phyloP scores from a whole-genome alignment of 1,140 invertebrate species.

The Sesamia nonagrioides region DNA sequence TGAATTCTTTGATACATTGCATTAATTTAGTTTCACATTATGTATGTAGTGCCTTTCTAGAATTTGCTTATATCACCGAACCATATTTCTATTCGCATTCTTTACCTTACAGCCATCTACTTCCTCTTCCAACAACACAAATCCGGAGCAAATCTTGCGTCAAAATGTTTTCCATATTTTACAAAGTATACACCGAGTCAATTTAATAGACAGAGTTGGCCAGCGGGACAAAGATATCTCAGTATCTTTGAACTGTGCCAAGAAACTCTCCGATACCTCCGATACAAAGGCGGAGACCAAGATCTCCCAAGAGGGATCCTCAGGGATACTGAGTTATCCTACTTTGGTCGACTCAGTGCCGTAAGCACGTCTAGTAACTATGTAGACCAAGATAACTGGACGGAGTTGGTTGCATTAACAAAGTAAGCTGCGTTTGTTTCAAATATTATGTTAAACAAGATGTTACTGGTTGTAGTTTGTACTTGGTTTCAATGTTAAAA shows the following conservation, averaged over 20 bases:
- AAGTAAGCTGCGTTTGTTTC: conserved; percentile 20
- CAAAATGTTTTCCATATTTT: conserved; percentile 42
- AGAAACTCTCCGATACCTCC: conserved; percentile 36
- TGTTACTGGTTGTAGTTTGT: not conserved
- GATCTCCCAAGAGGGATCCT: conserved; percentile 20
- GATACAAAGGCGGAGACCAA: conserved; percentile 27
- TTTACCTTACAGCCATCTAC: not conserved
- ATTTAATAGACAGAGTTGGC: conserved; percentile 34
- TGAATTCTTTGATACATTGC: no score
- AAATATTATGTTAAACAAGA: not conserved
- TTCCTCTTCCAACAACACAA: not conserved
- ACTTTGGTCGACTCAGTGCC: conserved; percentile 21
- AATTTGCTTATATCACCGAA: no score
- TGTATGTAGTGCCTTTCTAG: no score
- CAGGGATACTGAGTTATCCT: conserved; percentile 27
- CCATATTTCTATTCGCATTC: not conserved
- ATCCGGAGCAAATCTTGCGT: conserved; percentile 31
- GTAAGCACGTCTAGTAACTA: conserved; percentile 21
- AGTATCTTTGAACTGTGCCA: conserved; percentile 10
- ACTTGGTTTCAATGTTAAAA: not conserved
- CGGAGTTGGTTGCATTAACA: conserved; percentile 22
- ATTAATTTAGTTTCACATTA: no score
- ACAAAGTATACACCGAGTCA: conserved; percentile 31
- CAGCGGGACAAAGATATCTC: conserved; percentile 39
- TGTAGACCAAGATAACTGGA: conserved; percentile 19